Conservation (phyloP, 1,140 invertebrate genomes). For the Papilio dardanus region DNA sequence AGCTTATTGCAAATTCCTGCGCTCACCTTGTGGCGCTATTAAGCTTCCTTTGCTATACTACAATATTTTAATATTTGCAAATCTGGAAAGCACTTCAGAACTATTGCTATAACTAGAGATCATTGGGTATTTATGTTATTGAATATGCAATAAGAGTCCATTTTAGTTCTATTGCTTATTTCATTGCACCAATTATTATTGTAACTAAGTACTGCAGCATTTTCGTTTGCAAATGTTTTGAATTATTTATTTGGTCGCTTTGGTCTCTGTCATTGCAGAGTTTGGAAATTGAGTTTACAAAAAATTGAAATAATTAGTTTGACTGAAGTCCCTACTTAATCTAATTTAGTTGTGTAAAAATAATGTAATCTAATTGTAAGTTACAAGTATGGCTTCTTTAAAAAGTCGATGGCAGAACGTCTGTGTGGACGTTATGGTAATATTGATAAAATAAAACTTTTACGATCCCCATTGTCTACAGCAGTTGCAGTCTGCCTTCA, state of each 20-base stretch:
- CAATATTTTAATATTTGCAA: constrained; percentile 66
- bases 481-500: constrained; percentile 13
- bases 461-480: constrained; percentile 36
- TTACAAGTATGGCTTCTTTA: background rate
- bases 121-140: constrained; percentile 16
- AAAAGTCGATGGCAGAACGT: constrained; percentile 16
- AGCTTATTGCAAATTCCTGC: constrained; percentile 78
- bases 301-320: too few relatives aligned
- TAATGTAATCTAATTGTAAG: background rate
- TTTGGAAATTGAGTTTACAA: too few relatives aligned
- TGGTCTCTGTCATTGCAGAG: background rate
- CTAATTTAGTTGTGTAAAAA: background rate
- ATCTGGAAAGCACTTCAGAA: constrained; percentile 40
- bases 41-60: constrained; percentile 65
- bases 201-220: background rate
- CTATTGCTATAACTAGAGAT: constrained; percentile 8
- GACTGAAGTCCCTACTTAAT: too few relatives aligned
- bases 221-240: background rate
- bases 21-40: constrained; percentile 70
- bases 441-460: constrained; percentile 33
- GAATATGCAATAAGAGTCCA: background rate
- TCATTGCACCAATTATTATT: background rate
- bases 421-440: constrained; percentile 13
- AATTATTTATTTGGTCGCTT: background rate
- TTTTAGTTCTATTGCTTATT: background rate